Base-by-base conservation (phyloP, 2,888 invertebrate genomes). In the Napeogenes sylphis region DNA sequence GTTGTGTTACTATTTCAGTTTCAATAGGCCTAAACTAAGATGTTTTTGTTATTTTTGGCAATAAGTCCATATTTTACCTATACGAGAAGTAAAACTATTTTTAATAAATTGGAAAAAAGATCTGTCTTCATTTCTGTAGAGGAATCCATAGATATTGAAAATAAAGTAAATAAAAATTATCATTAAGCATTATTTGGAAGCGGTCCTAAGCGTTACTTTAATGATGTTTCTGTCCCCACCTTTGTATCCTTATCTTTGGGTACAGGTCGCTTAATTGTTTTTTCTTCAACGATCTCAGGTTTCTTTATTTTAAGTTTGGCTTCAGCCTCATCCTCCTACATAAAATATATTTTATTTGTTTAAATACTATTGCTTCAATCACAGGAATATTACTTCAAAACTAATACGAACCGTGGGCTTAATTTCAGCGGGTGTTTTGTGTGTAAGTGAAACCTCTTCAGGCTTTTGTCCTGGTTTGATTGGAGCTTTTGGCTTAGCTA, bases 291-390 rank as follows among this genome's bases (percentile, higher is more conserved):
- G 54, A 90, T 78, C 80, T 90, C 90, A 45, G 89, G 87, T 80
- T 87, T 90, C 78, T 89, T 89, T 76, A 90, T 75, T 65, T 77
- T 88, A 66, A 90, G 85, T 73, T 89, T 83, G n/a, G 90, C 90
- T 75, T 83, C 89, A 66, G 86, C 90, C 72, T 86, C 79, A 68
- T 73, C 90, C 73, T 84, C 89, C 90, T 90, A 84, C 59, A 51
- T 55, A 57, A 64, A 65, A 62, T 61, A 54, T 45, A 61, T 56
- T 63, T 21, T 55, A 56, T 35, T 57, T 51, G 4, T 45, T 30
- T 35, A 6, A 45, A 6, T 51, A 55, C 21, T 12, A 21, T 38
- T 51, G 10, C 56, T 33, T 21, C 21, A 21, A 21, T 60, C 12
- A 21, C 32, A 32, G 8, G 53, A 33, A 21, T 21, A 21, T 21